These are phyloP conservation scores for Centropus bengalensis DNA, from an alignment of 2,113 vertebrate species.

Conservation along the genomic window DNA sequence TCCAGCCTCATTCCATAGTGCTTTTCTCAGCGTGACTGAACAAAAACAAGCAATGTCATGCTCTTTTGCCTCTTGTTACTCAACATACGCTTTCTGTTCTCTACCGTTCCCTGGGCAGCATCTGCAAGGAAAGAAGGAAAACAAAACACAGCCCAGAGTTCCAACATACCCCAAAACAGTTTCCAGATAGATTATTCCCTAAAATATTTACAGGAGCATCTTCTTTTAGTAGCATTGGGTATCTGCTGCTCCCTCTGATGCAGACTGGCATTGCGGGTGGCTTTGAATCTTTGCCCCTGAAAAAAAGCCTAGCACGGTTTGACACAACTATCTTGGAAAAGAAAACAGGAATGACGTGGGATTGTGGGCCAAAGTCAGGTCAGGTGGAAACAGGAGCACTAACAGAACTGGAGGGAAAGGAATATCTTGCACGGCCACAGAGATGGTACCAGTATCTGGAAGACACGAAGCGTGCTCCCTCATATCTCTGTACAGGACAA, in stretches of 20 bases:
- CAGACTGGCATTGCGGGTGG: background rate
- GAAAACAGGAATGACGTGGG: background rate
- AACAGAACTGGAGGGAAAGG: background rate
- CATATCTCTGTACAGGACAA: slow-evolving; percentile 34
- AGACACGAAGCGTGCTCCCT: background rate
- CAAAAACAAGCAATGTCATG: slow-evolving; percentile 55
- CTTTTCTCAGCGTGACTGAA: slow-evolving; percentile 46
- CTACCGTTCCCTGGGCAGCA: background rate
- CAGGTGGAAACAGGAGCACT: background rate
- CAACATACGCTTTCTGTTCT: background rate
- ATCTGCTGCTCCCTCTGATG: background rate
- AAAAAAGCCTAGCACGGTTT: background rate
- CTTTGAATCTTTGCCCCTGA: background rate
- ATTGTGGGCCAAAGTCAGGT: background rate
- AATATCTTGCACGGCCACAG: fast-evolving
- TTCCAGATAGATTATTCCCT: background rate
- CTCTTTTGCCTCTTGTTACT: slow-evolving; percentile 44
- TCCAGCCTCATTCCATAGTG: background rate
- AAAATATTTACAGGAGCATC: background rate
- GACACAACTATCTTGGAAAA: background rate
- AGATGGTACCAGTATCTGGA: background rate
- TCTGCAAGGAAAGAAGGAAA: background rate
- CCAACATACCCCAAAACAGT: background rate
- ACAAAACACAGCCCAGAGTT: background rate
- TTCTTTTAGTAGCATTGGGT: background rate